These are phyloP conservation scores for Agrypnus murinus DNA, from an alignment of 2,888 invertebrate species.

Conservation along the genomic window DNA sequence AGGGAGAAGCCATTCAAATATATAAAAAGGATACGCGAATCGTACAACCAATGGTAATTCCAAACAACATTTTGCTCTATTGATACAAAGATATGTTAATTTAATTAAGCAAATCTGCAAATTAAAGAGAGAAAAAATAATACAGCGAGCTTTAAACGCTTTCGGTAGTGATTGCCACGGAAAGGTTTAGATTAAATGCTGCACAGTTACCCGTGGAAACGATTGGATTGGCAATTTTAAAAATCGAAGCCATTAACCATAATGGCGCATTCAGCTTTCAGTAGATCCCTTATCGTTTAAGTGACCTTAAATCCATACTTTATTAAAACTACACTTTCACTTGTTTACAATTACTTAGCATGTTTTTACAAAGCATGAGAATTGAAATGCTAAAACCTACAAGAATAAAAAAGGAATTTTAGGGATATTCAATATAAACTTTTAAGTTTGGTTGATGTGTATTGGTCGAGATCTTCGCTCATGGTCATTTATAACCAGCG, in stretches of 20 bases:
- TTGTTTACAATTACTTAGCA: conserved; percentile 1
- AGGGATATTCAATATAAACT: conserved; percentile 34
- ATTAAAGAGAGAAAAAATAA: conserved; percentile 50
- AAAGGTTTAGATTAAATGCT: conserved; percentile 51
- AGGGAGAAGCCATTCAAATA: neutral
- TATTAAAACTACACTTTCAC: conserved; percentile 18
- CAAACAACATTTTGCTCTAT: no score
- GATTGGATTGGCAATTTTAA: conserved; percentile 53
- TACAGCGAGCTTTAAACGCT: conserved; percentile 45
- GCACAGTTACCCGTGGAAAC: conserved; percentile 49
- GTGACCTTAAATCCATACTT: conserved; percentile 41
- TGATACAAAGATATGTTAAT: conserved; percentile 37
- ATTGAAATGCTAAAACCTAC: no score
- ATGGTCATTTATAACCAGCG: conserved; percentile 51
- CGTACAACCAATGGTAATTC: neutral
- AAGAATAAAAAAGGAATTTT: conserved; percentile 2
- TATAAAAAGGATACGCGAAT: neutral
- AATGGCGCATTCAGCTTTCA: conserved; percentile 49
- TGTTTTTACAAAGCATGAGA: no score
- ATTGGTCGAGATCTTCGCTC: conserved; percentile 39
- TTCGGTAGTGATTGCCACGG: conserved; percentile 49
- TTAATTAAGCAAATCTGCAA: conserved; percentile 55
- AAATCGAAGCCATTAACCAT: conserved; percentile 53
- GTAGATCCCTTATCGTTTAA: conserved; percentile 48
- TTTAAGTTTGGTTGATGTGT: conserved; percentile 24